Evolutionary conservation across 1,140 invertebrate genomes (phyloP).

Genomic region (Drosophila suzukii): DNA sequence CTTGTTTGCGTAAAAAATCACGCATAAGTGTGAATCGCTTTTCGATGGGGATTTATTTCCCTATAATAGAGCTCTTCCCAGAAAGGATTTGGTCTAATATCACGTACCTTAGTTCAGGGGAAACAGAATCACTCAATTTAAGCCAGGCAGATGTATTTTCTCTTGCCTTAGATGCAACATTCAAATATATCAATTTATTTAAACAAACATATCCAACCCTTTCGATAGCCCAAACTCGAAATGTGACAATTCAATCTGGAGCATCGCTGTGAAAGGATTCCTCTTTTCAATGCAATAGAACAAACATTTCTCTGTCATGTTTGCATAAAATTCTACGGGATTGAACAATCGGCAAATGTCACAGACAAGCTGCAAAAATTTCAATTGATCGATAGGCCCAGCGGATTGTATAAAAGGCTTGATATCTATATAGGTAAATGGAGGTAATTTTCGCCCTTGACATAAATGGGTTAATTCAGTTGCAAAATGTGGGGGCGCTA

Average conservation of each 20-base stretch:
- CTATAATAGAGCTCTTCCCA: slow-evolving; percentile 46
- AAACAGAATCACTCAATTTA: slow-evolving; percentile 15
- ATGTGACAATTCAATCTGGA: slow-evolving; percentile 32
- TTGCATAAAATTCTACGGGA: slow-evolving; percentile 62
- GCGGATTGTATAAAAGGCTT: not conserved
- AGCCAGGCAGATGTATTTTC: slow-evolving; percentile 51
- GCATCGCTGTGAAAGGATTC: slow-evolving; percentile 31
- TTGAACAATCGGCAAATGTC: slow-evolving; percentile 42
- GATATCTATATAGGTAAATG: slow-evolving; percentile 34
- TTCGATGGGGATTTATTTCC: slow-evolving; percentile 53
- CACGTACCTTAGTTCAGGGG: slow-evolving; percentile 28
- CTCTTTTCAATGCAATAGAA: slow-evolving; percentile 15
- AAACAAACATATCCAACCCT: slow-evolving; percentile 30
- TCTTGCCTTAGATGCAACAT: slow-evolving; percentile 4
- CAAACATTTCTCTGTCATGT: slow-evolving; percentile 63
- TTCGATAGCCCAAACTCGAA: slow-evolving; percentile 31
- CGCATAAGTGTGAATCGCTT: slow-evolving; percentile 64
- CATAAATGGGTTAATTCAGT: slow-evolving; percentile 53
- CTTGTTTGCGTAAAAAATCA: slow-evolving; percentile 45
- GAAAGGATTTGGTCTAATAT: slow-evolving; percentile 55
- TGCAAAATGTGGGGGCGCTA: slow-evolving; percentile 48
- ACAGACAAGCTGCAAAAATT: slow-evolving; percentile 69
- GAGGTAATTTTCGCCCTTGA: slow-evolving; percentile 39
- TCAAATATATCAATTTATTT: slow-evolving; percentile 36
- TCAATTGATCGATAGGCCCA: slow-evolving; percentile 52